Conservation (phyloP, 1,140 invertebrate genomes). For the Maconellicoccus hirsutus region DNA sequence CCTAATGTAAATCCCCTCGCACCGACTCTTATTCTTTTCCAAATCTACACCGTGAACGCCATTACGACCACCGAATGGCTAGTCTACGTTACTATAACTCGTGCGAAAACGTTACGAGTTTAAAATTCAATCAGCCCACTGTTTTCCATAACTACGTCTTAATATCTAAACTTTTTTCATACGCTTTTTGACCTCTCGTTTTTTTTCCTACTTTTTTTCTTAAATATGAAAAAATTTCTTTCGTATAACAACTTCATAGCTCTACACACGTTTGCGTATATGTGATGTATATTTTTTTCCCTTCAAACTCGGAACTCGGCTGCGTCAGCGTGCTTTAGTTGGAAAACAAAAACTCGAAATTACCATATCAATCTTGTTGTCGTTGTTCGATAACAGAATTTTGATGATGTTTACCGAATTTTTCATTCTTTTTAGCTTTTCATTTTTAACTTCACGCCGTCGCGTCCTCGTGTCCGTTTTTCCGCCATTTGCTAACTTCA, state of each 20-base stretch:
- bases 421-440: not conserved
- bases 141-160: slow-evolving; percentile 8
- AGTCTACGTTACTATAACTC: not conserved
- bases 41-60: not conserved
- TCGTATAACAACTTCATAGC: not conserved
- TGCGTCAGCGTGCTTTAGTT: no score
- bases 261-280: no score
- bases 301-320: no score
- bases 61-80: no score
- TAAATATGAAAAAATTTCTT: not conserved
- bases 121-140: slow-evolving; percentile 1
- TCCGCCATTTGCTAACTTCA: no score
- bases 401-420: not conserved
- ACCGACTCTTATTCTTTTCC: not conserved
- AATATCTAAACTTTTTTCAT: not conserved
- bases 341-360: not conserved
- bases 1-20: not conserved
- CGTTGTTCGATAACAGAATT: slow-evolving; percentile 3
- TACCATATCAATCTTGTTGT: slow-evolving; percentile 5
- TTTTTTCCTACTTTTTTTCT: no score
- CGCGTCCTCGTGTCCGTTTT: no score
- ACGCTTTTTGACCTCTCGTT: no score
- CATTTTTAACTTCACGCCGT: not conserved
- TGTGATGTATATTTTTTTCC: no score
- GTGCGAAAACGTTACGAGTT: not conserved